Conservation (phyloP, 2,797 vertebrate species). For the Iguana delicatissima region DNA sequence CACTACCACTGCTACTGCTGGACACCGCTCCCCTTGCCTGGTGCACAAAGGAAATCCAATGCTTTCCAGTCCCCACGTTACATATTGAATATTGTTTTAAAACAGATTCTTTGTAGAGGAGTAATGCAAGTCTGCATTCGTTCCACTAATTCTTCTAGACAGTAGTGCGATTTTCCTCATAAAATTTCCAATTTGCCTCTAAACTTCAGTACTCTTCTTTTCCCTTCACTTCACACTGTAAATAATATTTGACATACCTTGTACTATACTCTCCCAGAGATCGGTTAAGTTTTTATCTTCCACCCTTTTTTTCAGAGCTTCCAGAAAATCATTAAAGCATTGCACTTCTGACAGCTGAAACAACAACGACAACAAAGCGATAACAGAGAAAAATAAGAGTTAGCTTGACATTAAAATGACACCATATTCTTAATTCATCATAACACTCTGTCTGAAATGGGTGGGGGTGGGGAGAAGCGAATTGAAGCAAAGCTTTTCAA, state of each 20-base stretch:
- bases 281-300: conserved; percentile 86
- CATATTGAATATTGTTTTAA: not conserved
- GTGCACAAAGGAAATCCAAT: not conserved
- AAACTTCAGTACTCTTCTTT: not conserved
- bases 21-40: not conserved
- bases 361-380: conserved; percentile 14
- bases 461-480: conserved; percentile 15
- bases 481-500: conserved; percentile 10
- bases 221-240: not conserved
- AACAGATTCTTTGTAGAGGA: conserved; percentile 19
- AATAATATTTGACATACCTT: conserved; percentile 82
- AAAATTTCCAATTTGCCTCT: conserved; percentile 34
- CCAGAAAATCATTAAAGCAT: conserved; percentile 91
- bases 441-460: conserved; percentile 16
- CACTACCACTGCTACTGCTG: not conserved
- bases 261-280: conserved; percentile 94
- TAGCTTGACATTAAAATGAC: conserved; percentile 1
- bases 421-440: conserved; percentile 34
- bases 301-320: conserved; percentile 87
- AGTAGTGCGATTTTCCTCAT: conserved; percentile 27
- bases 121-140: conserved; percentile 27
- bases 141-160: conserved; percentile 1
- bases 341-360: conserved; percentile 81
- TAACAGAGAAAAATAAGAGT: conserved; percentile 39
- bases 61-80: not conserved